Percentiles rank a stretch among this genome's conserved stretches.
Conservation (phyloP, 2,113 vertebrate genomes). For the Actenoides hombroni region DNA sequence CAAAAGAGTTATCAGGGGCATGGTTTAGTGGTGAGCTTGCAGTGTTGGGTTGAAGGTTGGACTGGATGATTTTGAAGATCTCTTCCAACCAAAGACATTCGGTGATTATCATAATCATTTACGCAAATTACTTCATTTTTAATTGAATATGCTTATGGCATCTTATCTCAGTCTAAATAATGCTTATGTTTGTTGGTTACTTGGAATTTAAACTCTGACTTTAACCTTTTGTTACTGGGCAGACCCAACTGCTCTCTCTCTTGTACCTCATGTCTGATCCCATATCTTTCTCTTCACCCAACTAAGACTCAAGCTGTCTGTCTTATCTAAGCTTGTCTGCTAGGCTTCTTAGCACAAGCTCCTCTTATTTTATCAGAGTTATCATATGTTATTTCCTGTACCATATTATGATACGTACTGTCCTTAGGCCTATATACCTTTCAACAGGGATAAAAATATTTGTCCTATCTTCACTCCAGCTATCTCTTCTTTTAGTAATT, state of each 20-base stretch:
- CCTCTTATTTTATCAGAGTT: neutral
- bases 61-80: too few species aligned
- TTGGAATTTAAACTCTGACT: neutral
- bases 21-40: too few species aligned
- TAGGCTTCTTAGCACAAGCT: neutral
- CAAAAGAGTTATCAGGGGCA: too few species aligned
- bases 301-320: neutral
- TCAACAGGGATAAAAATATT: neutral
- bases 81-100: too few species aligned
- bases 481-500: neutral
- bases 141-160: neutral
- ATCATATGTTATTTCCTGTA: neutral
- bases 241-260: neutral
- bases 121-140: neutral
- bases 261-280: neutral
- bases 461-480: neutral
- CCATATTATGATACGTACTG: neutral
- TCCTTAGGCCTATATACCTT: neutral
- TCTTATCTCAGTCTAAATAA: neutral
- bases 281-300: accelerated
- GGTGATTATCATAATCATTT: neutral
- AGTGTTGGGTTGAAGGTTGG: too few species aligned
- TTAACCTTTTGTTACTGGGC: neutral
- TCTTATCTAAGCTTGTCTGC: neutral
- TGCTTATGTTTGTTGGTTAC: neutral